phyloP scores from a whole-genome alignment of 2,113 vertebrate species.

The Acrocephalus kingi region DNA sequence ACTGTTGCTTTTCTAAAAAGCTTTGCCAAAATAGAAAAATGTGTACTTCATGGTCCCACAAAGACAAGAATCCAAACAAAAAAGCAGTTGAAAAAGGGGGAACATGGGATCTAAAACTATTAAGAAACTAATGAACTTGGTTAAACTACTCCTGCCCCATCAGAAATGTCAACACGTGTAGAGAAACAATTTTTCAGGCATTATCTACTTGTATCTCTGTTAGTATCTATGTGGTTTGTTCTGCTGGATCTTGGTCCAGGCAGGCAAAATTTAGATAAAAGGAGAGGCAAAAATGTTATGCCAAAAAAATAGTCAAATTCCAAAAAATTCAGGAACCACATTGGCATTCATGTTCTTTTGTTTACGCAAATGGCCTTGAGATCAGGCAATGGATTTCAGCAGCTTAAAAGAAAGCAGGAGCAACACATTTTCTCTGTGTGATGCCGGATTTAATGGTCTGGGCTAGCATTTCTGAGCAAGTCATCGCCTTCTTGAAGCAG shows the following conservation, averaged over 20 bases:
- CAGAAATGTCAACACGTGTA: not conserved
- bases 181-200: not conserved
- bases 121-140: not conserved
- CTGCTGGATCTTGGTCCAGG: too few relatives aligned
- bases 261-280: not conserved
- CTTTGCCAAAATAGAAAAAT: not conserved
- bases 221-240: not conserved
- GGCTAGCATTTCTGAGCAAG: not conserved
- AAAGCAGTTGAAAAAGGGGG: not conserved
- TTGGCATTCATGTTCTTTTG: not conserved
- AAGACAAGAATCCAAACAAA: not conserved
- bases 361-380: not conserved
- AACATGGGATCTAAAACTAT: not conserved
- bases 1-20: not conserved
- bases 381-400: not conserved
- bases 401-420: not conserved
- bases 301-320: not conserved
- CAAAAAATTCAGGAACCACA: not conserved
- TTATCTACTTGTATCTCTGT: not conserved
- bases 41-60: not conserved
- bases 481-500: not conserved
- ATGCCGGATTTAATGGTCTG: not conserved
- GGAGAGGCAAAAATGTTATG: not conserved
- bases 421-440: not conserved
- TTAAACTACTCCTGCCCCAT: not conserved